Percentiles rank a stretch among this genome's conserved stretches.
These are phyloP conservation scores for Oplegnathus fasciatus DNA, from an alignment of 2,113 vertebrate genomes.

Conservation along the genomic window DNA sequence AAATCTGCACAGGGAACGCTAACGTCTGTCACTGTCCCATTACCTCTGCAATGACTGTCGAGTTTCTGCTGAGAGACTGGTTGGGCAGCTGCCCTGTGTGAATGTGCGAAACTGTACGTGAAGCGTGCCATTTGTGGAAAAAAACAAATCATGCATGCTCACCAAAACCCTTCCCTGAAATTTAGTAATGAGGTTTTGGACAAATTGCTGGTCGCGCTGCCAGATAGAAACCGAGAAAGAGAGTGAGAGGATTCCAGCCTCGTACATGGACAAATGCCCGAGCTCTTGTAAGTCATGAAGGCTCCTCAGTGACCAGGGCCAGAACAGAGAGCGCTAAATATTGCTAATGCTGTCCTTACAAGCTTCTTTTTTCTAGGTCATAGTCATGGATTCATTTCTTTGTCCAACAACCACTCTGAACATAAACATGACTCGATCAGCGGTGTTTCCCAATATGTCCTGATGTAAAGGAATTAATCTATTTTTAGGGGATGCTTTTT, in stretches of 20 bases:
- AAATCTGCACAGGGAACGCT: constrained; percentile 35
- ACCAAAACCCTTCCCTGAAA: constrained; percentile 22
- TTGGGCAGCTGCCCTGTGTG: constrained; percentile 10
- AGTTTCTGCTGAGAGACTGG: constrained; percentile 36
- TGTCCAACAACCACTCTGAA: constrained; percentile 13
- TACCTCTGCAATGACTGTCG: constrained; percentile 36
- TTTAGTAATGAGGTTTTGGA: constrained; percentile 26
- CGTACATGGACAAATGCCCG: constrained; percentile 1
- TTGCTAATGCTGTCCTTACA: constrained; percentile 4
- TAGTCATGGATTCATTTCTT: background rate
- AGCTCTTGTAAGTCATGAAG: constrained; percentile 27
- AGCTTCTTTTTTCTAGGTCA: background rate
- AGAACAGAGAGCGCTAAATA: constrained; percentile 1
- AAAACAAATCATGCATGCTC: constrained; percentile 1
- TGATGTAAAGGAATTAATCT: background rate
- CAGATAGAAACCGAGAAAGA: background rate
- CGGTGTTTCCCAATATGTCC: background rate
- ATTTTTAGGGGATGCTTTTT: background rate
- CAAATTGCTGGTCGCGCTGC: background rate
- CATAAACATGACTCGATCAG: background rate
- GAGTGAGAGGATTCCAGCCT: constrained; percentile 2
- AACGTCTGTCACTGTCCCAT: constrained; percentile 45
- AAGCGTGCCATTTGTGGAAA: background rate
- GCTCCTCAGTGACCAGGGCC: background rate
- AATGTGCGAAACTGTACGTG: constrained; percentile 1